phyloP scores from a whole-genome alignment of 2,113 vertebrate genomes.

The Parus major region DNA sequence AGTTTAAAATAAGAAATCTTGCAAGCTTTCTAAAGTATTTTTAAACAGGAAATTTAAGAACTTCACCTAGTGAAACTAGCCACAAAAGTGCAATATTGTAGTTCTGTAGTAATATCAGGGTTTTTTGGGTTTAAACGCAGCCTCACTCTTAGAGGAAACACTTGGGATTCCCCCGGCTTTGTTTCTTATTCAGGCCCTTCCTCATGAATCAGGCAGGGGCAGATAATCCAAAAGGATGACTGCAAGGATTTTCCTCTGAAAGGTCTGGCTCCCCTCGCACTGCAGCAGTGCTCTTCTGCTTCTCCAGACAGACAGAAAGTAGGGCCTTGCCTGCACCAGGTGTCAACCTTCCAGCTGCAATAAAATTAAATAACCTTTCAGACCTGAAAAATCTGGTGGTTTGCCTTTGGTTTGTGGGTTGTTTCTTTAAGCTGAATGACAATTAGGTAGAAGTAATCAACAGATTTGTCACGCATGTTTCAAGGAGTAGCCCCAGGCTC shows the following conservation, averaged over 20 bases:
- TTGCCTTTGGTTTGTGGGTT: neutral
- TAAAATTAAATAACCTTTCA: neutral
- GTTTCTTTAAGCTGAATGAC: neutral
- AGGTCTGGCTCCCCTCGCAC: accelerated
- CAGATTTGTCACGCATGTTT: neutral
- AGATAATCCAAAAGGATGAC: neutral
- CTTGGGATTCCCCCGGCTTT: accelerated
- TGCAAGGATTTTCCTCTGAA: neutral
- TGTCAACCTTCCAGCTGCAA: neutral
- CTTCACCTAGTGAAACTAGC: neutral
- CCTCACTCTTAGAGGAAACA: neutral
- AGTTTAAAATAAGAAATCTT: neutral
- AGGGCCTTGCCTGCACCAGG: neutral
- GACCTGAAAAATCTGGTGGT: neutral
- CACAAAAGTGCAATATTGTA: neutral
- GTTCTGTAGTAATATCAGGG: neutral
- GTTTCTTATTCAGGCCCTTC: neutral
- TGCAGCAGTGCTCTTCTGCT: neutral
- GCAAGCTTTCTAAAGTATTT: neutral
- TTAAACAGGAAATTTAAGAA: neutral
- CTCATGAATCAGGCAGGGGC: neutral
- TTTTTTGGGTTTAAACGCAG: neutral
- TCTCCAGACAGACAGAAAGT: neutral
- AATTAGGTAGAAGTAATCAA: neutral
- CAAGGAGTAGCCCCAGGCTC: neutral